A percentile compares a stretch with the other conserved stretches of the same genome.
These are phyloP conservation scores for Chromobotia macracanthus DNA, from an alignment of 2,797 vertebrate species.

Conservation along the genomic window DNA sequence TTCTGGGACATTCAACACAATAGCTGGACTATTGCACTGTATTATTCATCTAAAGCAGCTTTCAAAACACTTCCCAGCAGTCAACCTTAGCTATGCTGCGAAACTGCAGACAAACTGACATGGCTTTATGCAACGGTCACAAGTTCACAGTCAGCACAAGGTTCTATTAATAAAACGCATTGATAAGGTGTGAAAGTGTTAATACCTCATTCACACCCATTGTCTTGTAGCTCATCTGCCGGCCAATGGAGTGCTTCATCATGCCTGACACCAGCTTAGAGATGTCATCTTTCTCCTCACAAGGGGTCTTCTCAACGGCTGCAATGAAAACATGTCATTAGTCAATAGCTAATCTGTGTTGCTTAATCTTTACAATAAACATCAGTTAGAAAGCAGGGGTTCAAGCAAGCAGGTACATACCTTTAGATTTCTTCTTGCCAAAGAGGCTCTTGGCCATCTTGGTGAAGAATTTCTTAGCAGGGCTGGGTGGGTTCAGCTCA, in stretches of 20 bases:
- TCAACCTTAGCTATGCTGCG: neutral
- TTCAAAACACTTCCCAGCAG: neutral
- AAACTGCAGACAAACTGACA: neutral
- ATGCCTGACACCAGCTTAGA: conserved; percentile 92
- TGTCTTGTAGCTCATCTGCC: conserved; percentile 89
- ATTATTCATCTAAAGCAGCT: conserved; percentile 17
- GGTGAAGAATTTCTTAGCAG: conserved; percentile 91
- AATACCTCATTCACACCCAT: conserved; percentile 84
- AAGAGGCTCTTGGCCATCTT: conserved; percentile 97
- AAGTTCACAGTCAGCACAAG: neutral
- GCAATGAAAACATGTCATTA: neutral
- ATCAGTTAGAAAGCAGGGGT: neutral
- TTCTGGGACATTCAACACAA: conserved; percentile 40
- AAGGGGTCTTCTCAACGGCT: conserved; percentile 83
- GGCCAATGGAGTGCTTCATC: conserved; percentile 89
- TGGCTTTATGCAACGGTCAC: neutral
- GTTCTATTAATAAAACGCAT: neutral
- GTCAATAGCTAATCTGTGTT: neutral
- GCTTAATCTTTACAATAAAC: neutral
- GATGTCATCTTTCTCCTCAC: conserved; percentile 88
- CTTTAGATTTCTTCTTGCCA: conserved; percentile 89
- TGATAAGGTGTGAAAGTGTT: neutral
- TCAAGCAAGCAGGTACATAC: conserved; percentile 63
- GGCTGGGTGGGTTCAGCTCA: conserved; percentile 90
- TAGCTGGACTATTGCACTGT: conserved; percentile 1